These are phyloP conservation scores for Potorous gilbertii DNA, from an alignment of 2,797 vertebrate species.

Conservation along the genomic window DNA sequence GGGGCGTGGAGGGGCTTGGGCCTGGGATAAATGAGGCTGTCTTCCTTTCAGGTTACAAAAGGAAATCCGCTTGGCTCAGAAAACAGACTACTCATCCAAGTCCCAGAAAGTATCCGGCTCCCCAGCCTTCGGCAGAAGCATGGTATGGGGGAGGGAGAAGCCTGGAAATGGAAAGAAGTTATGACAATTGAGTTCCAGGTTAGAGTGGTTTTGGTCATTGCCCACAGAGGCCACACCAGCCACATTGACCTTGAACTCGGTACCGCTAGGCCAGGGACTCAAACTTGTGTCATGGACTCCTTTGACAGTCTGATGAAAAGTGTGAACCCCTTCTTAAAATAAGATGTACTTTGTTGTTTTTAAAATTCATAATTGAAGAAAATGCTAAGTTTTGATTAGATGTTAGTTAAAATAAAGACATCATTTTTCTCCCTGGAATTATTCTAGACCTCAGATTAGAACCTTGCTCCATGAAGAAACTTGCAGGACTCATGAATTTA, in stretches of 20 bases:
- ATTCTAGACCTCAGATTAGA: neutral
- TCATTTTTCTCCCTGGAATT: neutral
- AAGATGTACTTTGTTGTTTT: neutral
- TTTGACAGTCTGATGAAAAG: neutral
- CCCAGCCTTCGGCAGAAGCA: slow-evolving; percentile 63
- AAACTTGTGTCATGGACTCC: neutral
- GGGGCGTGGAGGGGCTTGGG: fast-evolving
- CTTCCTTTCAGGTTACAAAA: slow-evolving; percentile 88
- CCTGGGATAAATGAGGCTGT: fast-evolving
- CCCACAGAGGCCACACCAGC: neutral
- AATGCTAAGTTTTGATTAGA: neutral
- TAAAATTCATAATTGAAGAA: neutral
- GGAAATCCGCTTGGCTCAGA: slow-evolving; percentile 88
- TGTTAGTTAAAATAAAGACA: neutral
- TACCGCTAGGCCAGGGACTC: neutral
- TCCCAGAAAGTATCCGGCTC: slow-evolving; percentile 83
- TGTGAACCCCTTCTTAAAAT: neutral
- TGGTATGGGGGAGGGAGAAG: neutral
- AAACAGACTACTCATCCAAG: slow-evolving; percentile 86
- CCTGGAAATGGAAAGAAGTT: neutral
- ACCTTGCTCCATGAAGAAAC: neutral
- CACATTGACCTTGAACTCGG: neutral
- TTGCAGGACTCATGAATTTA: neutral
- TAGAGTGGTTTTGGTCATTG: neutral
- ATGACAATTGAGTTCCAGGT: neutral